Percentiles rank a stretch among this genome's conserved stretches.
phyloP scores from a whole-genome alignment of 2,888 invertebrate genomes.

The Eupithecia dodoneata region DNA sequence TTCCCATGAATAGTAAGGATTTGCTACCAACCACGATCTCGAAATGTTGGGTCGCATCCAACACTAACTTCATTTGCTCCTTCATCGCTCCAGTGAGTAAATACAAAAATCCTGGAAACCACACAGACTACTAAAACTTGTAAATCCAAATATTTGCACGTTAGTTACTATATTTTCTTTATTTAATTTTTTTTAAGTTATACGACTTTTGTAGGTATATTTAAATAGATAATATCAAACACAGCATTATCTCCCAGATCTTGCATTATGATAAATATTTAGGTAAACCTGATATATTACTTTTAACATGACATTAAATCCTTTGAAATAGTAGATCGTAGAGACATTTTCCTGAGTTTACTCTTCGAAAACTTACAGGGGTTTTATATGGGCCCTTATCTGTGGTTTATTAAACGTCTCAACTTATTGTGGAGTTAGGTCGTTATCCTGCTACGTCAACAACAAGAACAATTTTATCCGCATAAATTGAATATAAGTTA shows the following conservation, averaged over 20 bases:
- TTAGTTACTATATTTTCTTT: background rate
- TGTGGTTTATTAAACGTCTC: slow-evolving; percentile 19
- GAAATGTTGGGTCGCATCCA: slow-evolving; percentile 34
- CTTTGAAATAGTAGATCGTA: background rate
- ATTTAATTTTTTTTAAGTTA: background rate
- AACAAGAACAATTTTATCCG: slow-evolving; percentile 42
- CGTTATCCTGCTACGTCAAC: slow-evolving; percentile 37
- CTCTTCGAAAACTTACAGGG: background rate
- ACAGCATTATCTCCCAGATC: background rate
- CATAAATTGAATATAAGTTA: slow-evolving; percentile 42
- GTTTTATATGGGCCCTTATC: slow-evolving; percentile 10
- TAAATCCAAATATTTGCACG: background rate
- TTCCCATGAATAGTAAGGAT: background rate
- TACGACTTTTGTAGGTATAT: background rate
- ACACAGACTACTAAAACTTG: background rate
- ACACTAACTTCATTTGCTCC: slow-evolving; percentile 22
- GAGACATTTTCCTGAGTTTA: background rate
- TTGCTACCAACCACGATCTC: slow-evolving; percentile 11
- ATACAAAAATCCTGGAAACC: slow-evolving; percentile 13
- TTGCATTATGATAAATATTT: too few species aligned
- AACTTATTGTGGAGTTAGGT: slow-evolving; percentile 34
- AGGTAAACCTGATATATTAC: too few species aligned
- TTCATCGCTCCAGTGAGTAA: slow-evolving; percentile 11
- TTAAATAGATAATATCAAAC: background rate
- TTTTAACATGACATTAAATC: background rate